Base-by-base conservation (phyloP, 2,888 invertebrate species). In the Stenodera caucasica region DNA sequence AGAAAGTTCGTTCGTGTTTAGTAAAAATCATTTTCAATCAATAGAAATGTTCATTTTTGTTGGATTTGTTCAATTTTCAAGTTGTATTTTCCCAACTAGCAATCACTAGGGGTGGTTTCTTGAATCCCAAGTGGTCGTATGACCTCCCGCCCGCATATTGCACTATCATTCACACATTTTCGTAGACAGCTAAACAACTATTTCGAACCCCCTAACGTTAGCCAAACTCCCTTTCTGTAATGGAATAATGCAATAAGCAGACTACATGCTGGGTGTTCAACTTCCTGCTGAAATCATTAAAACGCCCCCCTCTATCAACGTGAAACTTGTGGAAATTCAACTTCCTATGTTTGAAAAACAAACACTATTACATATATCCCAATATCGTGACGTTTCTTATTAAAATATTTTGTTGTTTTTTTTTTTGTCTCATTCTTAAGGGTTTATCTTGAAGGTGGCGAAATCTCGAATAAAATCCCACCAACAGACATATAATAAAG, bases 101-200 rank as follows among this genome's bases (percentile, higher is more conserved):
- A 67, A 66, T 70, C 69, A 67, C 68, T 51, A 57, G 58, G 57
- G 70, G 60, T 51, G 51, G 60, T 58, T 55, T 40, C 33, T 49
- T 45, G 23, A 40, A 58, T 69, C 70, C 70, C 68, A 64, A 67
- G 67, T 65, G 70, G 69, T 66, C 65, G 53, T 65, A 64, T 68
- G 70, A 71, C 73, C 72, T 70, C 71, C 72, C 67, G 68, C 69
- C 70, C 72, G 71, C 70, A 72, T 74, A 74, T 74, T 75, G 72
- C 73, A 72, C 71, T 71, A 75, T 75, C 73, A 73, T 70, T 74
- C 74, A 74, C 70, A 67, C 66, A 62, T 63, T 64, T 63, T 64
- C 68, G 52, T 53, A 54, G 67, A 61, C 67, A 64, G 62, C 45
- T 66, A 68, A 66, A 68, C 65, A 64, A 71, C 72, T 70, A 74